Percentiles rank a stretch among this genome's conserved stretches.
Evolutionary conservation across 2,888 invertebrate species (phyloP).

Genomic region (Parnassius apollo): DNA sequence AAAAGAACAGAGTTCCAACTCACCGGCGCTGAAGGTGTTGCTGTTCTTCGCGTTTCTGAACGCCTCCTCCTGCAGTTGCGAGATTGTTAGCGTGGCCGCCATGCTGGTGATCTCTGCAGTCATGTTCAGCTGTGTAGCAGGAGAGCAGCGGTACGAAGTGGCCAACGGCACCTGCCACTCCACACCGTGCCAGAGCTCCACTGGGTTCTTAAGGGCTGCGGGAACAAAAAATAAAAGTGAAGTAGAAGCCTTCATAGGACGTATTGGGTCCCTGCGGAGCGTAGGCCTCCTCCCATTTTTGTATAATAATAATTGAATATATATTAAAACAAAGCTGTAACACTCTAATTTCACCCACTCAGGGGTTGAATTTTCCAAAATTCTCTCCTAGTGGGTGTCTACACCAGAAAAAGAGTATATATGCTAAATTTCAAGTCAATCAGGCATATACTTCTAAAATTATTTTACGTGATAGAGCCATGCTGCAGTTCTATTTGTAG

Average conservation of each 20-base stretch:
- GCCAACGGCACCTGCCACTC: constrained; percentile 82
- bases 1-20: constrained; percentile 40
- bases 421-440: no score
- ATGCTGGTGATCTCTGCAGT: constrained; percentile 49
- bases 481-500: no score
- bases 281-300: no score
- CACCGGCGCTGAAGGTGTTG: constrained; percentile 83
- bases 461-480: no score
- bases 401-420: no score
- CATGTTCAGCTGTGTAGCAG: constrained; percentile 81
- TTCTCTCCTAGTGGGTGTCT: no score
- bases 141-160: constrained; percentile 88
- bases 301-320: no score
- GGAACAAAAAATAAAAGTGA: background rate
- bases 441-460: no score
- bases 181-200: constrained; percentile 71
- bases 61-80: constrained; percentile 87
- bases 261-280: no score
- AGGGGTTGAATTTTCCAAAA: no score
- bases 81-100: constrained; percentile 77
- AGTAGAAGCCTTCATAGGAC: background rate
- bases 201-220: constrained; percentile 30
- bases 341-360: no score
- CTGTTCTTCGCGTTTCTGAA: constrained; percentile 80
- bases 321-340: no score